Evolutionary conservation across 2,113 vertebrate species (phyloP), one percentile per base, ranked within the genome.

Genomic region (Ellobius talpinus): DNA sequence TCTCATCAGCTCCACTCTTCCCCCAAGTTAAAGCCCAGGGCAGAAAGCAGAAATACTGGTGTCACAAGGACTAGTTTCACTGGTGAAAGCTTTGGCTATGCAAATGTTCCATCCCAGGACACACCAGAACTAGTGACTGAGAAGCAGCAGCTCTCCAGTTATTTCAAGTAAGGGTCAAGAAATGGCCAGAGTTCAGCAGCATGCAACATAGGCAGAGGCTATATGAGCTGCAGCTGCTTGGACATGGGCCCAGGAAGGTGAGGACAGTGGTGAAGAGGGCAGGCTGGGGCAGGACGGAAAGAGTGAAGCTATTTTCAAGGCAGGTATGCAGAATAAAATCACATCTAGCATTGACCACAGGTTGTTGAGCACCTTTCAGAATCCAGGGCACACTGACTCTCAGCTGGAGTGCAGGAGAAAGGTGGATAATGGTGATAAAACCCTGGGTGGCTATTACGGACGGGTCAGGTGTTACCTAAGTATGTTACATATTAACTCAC

Each of bases 321-420:
- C n/a, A 78, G 26, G 39, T 26, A 36, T 39, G n/a, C 85, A 89
- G 94, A 93, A 65, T 68, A 78, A 84, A 68, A 70, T 72, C 87
- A 74, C 61, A 89, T 82, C 52, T 91, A 76, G 87, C 11, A n/a
- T 0, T 19, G 13, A 82, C 68, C 77, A 50, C 33, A 76, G 84
- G 55, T 79, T 93, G 63, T 1, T 93, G 36, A 78, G 36, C 61
- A 89, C 33, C 29, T 78, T 77, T 90, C 16, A 45, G 2, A 70
- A 31, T 36, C 90, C 13, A 33, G 81, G 74, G 90, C 24, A 95
- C 36, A 50, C 3, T 61, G 76, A 50, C 39, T 58, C 31, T 76
- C 7, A 58, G 66, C 65, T 63, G 36, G 72, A 66, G 68, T 4
- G 36, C 1, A 21, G 33, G 72, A 86, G 66, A 42, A 31, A 42